phyloP scores from a whole-genome alignment of 2,888 invertebrate species.

The Tenthredo scrophulariae region DNA sequence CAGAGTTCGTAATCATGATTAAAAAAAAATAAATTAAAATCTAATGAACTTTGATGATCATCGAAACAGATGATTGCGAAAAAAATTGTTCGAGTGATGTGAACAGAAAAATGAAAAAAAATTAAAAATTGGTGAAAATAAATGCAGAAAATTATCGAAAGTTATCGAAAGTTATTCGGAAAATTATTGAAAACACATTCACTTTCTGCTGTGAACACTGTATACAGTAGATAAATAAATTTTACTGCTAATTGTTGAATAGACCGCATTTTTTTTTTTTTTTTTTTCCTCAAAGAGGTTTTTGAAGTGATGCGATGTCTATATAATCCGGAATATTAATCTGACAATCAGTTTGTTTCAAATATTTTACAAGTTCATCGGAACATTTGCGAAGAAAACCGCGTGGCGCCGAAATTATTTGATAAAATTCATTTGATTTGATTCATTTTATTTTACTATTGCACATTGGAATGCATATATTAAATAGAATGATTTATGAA shows the following conservation, averaged over 20 bases:
- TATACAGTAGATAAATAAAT: constrained; percentile 49
- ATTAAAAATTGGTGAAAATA: neutral
- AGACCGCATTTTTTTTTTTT: constrained; percentile 28
- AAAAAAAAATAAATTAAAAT: neutral
- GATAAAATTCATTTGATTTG: neutral
- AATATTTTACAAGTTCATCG: neutral
- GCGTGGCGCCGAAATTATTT: neutral
- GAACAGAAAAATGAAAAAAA: neutral
- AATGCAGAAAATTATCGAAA: constrained; percentile 20
- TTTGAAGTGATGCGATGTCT: neutral
- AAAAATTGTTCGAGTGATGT: neutral
- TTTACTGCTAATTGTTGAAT: constrained; percentile 35
- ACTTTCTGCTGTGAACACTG: constrained; percentile 47
- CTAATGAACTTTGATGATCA: neutral
- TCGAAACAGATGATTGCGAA: neutral
- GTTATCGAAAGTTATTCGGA: no score
- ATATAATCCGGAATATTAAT: constrained; percentile 5
- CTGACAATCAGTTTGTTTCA: neutral
- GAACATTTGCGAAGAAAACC: neutral
- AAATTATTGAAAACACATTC: neutral
- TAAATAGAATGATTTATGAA: neutral
- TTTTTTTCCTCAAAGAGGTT: neutral
- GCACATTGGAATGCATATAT: constrained; percentile 27
- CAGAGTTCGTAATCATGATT: neutral
- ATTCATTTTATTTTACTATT: neutral